Percentiles rank a stretch among this genome's conserved stretches.
Evolutionary conservation across 1,140 invertebrate species (phyloP).

Genomic region (Drosophila biarmipes): DNA sequence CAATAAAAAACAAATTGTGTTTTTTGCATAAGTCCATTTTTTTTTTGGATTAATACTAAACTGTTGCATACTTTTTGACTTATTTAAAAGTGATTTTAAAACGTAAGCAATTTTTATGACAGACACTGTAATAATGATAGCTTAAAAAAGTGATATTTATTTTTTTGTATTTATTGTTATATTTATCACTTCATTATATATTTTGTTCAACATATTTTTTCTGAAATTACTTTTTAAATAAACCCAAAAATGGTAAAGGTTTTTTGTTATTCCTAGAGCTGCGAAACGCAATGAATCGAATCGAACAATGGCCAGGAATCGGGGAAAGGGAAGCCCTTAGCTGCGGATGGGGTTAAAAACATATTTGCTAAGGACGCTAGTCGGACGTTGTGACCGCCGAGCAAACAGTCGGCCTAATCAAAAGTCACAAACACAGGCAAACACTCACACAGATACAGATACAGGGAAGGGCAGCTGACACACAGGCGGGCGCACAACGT

Average conservation of each 20-base stretch:
- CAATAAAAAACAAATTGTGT: too few species aligned
- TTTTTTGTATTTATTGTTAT: too few species aligned
- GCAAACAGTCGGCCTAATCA: conserved; percentile 77
- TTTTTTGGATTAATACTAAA: too few species aligned
- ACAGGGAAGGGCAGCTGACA: neutral
- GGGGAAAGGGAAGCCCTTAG: conserved; percentile 9
- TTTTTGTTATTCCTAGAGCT: neutral
- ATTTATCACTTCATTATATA: too few species aligned
- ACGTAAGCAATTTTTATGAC: too few species aligned
- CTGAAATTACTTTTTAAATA: too few species aligned
- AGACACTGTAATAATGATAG: too few species aligned
- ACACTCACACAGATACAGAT: conserved; percentile 13
- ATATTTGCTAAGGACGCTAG: conserved; percentile 65
- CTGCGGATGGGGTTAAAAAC: conserved; percentile 41
- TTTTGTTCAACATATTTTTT: neutral
- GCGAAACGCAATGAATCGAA: conserved; percentile 8
- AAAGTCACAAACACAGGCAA: conserved; percentile 70
- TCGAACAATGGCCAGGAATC: conserved; percentile 31
- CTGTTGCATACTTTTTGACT: too few species aligned
- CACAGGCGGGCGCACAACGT: conserved; percentile 22
- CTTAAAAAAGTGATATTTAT: too few species aligned
- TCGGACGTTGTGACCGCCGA: conserved; percentile 59
- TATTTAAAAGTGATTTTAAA: too few species aligned
- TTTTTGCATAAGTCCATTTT: too few species aligned
- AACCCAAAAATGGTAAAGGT: too few species aligned